These are phyloP conservation scores for Bicyclus anynana DNA, from an alignment of 1,140 invertebrate species.

Conservation along the genomic window DNA sequence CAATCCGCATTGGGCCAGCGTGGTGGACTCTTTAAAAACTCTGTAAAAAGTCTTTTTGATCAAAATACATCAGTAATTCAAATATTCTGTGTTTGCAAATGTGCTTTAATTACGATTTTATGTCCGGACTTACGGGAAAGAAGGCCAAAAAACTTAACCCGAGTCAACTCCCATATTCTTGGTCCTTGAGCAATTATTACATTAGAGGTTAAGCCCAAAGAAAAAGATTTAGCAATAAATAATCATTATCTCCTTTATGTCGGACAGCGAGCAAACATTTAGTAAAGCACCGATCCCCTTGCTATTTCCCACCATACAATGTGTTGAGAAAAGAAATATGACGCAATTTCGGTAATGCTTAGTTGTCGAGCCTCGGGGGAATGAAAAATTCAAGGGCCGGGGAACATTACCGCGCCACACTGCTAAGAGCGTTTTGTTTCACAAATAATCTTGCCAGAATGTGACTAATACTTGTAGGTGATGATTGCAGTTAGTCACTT, in stretches of 20 bases:
- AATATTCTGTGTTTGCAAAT: no score
- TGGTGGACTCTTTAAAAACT: no score
- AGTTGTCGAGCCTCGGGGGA: slow-evolving; percentile 72
- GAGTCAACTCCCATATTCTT: no score
- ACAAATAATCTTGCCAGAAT: slow-evolving; percentile 15
- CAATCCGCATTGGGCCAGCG: no score
- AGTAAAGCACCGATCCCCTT: slow-evolving; percentile 55
- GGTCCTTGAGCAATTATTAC: no score
- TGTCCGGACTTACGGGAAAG: no score
- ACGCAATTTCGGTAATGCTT: slow-evolving; percentile 75
- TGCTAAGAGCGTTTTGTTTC: slow-evolving; percentile 65
- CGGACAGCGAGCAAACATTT: slow-evolving; percentile 32
- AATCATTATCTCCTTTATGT: neutral
- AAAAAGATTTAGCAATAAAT: neutral
- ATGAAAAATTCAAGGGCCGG: slow-evolving; percentile 74
- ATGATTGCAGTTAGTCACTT: neutral
- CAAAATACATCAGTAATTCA: no score
- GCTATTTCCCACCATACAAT: slow-evolving; percentile 63
- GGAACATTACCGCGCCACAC: slow-evolving; percentile 66
- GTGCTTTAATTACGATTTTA: no score
- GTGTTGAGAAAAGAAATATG: slow-evolving; percentile 73
- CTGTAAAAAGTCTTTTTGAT: no score
- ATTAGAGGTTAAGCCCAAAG: no score
- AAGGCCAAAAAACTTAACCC: no score
- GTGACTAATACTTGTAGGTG: slow-evolving; percentile 36